Percentiles rank a stretch among this genome's conserved stretches.
Evolutionary conservation across 2,888 invertebrate genomes (phyloP).

Genomic region (Sinopyrophorus schimmeli): DNA sequence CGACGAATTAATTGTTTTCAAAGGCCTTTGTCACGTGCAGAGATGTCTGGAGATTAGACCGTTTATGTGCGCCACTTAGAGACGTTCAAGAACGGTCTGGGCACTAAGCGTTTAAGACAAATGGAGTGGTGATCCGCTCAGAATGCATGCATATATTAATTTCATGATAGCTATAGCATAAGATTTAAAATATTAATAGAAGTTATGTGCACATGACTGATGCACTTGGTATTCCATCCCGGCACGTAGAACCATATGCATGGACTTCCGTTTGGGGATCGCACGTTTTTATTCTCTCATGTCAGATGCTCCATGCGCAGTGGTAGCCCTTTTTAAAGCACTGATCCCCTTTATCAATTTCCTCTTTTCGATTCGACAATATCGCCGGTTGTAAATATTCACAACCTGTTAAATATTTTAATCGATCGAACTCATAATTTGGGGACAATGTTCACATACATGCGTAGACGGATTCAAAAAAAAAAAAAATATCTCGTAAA

Average conservation of each 20-base stretch:
- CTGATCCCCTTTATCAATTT: constrained; percentile 35
- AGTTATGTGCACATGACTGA: constrained; percentile 47
- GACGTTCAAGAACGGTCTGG: constrained; percentile 33
- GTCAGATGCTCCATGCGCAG: constrained; percentile 41
- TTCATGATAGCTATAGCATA: constrained; percentile 34
- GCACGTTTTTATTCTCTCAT: constrained; percentile 46
- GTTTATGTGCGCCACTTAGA: constrained; percentile 30
- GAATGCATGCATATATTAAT: constrained; percentile 35
- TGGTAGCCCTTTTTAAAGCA: constrained; percentile 34
- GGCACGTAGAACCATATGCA: constrained; percentile 50
- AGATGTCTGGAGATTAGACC: constrained; percentile 34
- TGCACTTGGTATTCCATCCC: constrained; percentile 47
- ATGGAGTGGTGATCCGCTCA: constrained; percentile 30
- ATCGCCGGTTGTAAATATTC: constrained; percentile 34
- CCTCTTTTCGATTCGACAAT: constrained; percentile 36
- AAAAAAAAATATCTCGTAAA: too few relatives aligned
- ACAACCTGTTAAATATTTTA: too few relatives aligned
- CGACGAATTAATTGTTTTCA: constrained; percentile 2
- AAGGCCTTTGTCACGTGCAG: constrained; percentile 21
- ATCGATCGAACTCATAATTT: constrained; percentile 32
- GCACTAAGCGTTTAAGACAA: constrained; percentile 34
- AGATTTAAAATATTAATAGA: constrained; percentile 39
- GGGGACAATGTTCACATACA: too few relatives aligned
- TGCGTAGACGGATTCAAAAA: too few relatives aligned
- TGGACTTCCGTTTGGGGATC: constrained; percentile 49